These are phyloP conservation scores for Caenorhabditis wallacei DNA, from an alignment of 2,888 invertebrate genomes.

Conservation along the genomic window DNA sequence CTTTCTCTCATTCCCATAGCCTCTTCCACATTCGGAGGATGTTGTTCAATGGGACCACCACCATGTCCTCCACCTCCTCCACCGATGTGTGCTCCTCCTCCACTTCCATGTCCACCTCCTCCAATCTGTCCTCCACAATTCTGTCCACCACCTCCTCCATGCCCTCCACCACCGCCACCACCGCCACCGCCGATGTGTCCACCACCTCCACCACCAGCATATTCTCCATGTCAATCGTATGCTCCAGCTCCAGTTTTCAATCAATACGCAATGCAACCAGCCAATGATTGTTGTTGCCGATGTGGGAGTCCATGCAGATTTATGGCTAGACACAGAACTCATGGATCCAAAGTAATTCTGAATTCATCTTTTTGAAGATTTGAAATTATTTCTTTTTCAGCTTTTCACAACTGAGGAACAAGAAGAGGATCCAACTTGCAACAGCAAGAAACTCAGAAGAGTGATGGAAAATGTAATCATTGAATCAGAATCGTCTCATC, in stretches of 20 bases:
- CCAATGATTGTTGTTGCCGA: slow-evolving; percentile 80
- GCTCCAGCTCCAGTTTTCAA: slow-evolving; percentile 60
- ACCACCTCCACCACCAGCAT: slow-evolving; percentile 75
- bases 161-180: slow-evolving; percentile 79
- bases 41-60: slow-evolving; percentile 70
- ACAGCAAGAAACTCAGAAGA: slow-evolving; percentile 77
- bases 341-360: slow-evolving; percentile 74
- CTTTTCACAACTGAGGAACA: slow-evolving; percentile 69
- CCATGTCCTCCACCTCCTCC: slow-evolving; percentile 68
- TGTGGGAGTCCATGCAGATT: slow-evolving; percentile 80
- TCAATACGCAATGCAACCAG: slow-evolving; percentile 70
- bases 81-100: slow-evolving; percentile 70
- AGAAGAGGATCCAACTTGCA: slow-evolving; percentile 81
- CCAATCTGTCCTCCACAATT: slow-evolving; percentile 79
- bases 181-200: slow-evolving; percentile 78
- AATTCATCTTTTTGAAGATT: not conserved
- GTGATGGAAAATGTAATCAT: slow-evolving; percentile 80
- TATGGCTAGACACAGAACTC: slow-evolving; percentile 76
- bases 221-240: slow-evolving; percentile 62
- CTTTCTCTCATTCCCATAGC: slow-evolving; percentile 54
- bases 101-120: slow-evolving; percentile 79
- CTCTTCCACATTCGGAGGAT: slow-evolving; percentile 66
- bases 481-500: too few relatives aligned
- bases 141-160: slow-evolving; percentile 79
- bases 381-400: slow-evolving; percentile 34